A percentile compares a stretch with the other conserved stretches of the same genome.
phyloP scores from a whole-genome alignment of 1,140 invertebrate genomes.

The Trialeurodes vaporariorum region DNA sequence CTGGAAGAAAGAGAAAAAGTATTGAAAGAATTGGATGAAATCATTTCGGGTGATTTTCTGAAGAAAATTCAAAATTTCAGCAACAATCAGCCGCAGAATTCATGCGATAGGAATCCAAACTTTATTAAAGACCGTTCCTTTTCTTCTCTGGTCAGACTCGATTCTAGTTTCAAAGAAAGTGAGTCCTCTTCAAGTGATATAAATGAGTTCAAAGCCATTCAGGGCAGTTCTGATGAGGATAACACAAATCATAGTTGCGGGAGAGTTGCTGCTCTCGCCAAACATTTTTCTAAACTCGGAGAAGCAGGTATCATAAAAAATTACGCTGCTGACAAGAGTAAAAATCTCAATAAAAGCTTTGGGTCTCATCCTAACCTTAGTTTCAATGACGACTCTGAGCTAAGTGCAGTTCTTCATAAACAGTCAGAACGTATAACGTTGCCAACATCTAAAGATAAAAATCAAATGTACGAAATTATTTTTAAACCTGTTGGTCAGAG shows the following conservation, averaged over 20 bases:
- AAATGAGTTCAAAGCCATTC: background rate
- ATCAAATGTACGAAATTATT: slow-evolving; percentile 12
- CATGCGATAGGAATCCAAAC: background rate
- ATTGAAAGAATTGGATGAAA: slow-evolving; percentile 41
- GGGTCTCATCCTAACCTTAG: slow-evolving; percentile 24
- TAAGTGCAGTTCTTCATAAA: background rate
- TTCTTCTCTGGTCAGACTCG: background rate
- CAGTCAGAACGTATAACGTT: background rate
- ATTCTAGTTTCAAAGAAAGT: background rate
- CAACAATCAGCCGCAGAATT: background rate
- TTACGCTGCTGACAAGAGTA: background rate
- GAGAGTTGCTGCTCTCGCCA: slow-evolving; percentile 46
- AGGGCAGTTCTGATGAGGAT: background rate
- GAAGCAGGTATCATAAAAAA: slow-evolving; percentile 35
- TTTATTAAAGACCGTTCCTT: background rate
- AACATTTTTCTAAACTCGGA: slow-evolving; percentile 42
- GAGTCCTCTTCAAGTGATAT: background rate
- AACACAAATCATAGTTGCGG: slow-evolving; percentile 32
- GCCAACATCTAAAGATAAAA: slow-evolving; percentile 3
- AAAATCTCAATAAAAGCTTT: slow-evolving; percentile 2
- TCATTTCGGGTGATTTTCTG: slow-evolving; percentile 19
- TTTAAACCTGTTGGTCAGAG: slow-evolving; percentile 17
- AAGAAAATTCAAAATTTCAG: background rate
- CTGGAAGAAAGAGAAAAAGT: slow-evolving; percentile 39
- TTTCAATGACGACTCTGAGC: slow-evolving; percentile 3